phyloP scores from a whole-genome alignment of 2,888 invertebrate genomes.

The Phyto melanocephala region DNA sequence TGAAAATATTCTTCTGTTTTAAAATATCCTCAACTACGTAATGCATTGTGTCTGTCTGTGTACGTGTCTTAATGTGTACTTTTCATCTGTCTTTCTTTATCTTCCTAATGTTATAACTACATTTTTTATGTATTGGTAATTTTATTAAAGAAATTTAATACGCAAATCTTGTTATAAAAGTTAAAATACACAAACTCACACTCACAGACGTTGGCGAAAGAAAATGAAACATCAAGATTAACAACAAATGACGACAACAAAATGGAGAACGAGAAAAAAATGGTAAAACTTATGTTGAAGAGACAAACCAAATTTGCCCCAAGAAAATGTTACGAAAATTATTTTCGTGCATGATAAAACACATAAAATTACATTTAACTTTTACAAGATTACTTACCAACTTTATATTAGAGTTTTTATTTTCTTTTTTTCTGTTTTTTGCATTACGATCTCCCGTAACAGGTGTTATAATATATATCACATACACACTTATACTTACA shows the following conservation, averaged over 20 bases:
- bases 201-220: neutral
- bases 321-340: slow-evolving; percentile 48
- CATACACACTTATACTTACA: neutral
- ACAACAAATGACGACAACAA: neutral
- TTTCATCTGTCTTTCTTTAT: neutral
- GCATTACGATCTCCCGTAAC: slow-evolving; percentile 28
- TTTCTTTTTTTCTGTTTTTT: neutral
- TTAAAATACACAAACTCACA: slow-evolving; percentile 4
- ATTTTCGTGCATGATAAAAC: slow-evolving; percentile 61
- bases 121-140: slow-evolving; percentile 40
- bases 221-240: neutral
- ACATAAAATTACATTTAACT: slow-evolving; percentile 53
- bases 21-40: too few relatives aligned
- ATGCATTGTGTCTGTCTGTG: neutral
- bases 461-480: slow-evolving; percentile 41
- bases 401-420: slow-evolving; percentile 29
- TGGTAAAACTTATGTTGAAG: neutral
- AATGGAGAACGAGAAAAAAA: neutral
- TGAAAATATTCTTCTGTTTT: too few relatives aligned
- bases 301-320: slow-evolving; percentile 8
- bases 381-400: slow-evolving; percentile 53
- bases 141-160: slow-evolving; percentile 52
- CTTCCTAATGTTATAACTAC: slow-evolving; percentile 6
- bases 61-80: slow-evolving; percentile 4
- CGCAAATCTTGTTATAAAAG: slow-evolving; percentile 45